These are phyloP conservation scores for Gopherus flavomarginatus DNA, from an alignment of 2,113 vertebrate genomes.

Conservation along the genomic window DNA sequence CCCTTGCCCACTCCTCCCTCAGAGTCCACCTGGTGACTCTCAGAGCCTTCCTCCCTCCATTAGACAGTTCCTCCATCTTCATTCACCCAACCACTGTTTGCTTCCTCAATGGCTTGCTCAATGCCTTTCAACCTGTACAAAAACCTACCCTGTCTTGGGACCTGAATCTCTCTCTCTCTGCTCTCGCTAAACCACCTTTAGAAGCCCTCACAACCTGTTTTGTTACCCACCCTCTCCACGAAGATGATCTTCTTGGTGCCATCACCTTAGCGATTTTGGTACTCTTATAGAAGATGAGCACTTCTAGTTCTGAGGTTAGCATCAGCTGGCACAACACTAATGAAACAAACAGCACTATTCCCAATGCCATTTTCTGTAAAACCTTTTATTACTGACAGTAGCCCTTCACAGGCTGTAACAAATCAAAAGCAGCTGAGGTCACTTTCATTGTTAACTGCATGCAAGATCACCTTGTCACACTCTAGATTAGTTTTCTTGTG, in stretches of 20 bases:
- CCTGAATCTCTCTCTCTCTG: background rate
- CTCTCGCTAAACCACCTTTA: background rate
- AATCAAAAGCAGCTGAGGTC: background rate
- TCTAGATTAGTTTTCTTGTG: background rate
- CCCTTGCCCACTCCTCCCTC: background rate
- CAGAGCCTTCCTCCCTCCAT: background rate
- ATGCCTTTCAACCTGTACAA: background rate
- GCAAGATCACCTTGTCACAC: background rate
- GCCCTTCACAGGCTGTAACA: background rate
- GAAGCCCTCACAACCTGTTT: background rate
- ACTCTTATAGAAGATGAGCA: background rate
- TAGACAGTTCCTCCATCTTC: background rate
- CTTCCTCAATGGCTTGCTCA: background rate
- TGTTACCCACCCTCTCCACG: background rate
- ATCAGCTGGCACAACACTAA: background rate
- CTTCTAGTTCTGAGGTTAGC: background rate
- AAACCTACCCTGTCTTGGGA: background rate
- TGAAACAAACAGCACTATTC: background rate
- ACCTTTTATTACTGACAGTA: background rate
- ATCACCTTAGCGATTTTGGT: background rate
- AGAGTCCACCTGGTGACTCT: background rate
- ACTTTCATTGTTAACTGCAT: slow-evolving; percentile 16
- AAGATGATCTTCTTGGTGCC: background rate
- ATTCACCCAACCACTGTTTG: background rate
- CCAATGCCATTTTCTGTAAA: background rate